These are phyloP conservation scores for Leptogaster cylindrica DNA, from an alignment of 2,888 invertebrate genomes.

Conservation along the genomic window DNA sequence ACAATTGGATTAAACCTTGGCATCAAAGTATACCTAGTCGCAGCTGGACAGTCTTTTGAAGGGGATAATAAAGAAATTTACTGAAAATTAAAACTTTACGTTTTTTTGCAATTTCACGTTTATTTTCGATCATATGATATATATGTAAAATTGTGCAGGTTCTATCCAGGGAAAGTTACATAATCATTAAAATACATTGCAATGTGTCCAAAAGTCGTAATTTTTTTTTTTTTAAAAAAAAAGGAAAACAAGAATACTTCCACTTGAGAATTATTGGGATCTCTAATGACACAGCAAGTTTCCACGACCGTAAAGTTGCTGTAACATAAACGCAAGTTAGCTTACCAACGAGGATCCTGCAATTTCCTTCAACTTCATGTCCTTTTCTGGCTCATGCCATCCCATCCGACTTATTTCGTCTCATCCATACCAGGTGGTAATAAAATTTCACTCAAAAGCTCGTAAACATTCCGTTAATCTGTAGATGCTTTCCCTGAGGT, in stretches of 20 bases:
- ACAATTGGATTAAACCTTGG: too few relatives aligned
- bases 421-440: conserved; percentile 14
- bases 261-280: conserved; percentile 34
- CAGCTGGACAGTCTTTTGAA: too few relatives aligned
- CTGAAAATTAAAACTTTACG: too few relatives aligned
- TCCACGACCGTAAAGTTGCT: conserved; percentile 11
- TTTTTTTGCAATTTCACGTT: too few relatives aligned
- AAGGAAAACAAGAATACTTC: conserved; percentile 2
- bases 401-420: conserved; percentile 25
- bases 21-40: too few relatives aligned
- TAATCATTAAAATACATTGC: conserved; percentile 20
- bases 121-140: too few relatives aligned
- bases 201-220: conserved; percentile 7
- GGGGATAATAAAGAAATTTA: too few relatives aligned
- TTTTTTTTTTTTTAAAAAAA: conserved; percentile 1
- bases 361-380: conserved; percentile 20
- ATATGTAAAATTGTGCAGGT: too few relatives aligned
- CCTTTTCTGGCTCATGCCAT: not conserved
- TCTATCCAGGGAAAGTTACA: too few relatives aligned
- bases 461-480: conserved; percentile 43
- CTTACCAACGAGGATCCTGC: conserved; percentile 14
- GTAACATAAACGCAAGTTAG: conserved; percentile 25
- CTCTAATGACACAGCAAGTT: conserved; percentile 36
- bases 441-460: conserved; percentile 42
- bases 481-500: conserved; percentile 24